Conservation (phyloP, 2,113 vertebrate genomes). For the Megaptera novaeangliae region DNA sequence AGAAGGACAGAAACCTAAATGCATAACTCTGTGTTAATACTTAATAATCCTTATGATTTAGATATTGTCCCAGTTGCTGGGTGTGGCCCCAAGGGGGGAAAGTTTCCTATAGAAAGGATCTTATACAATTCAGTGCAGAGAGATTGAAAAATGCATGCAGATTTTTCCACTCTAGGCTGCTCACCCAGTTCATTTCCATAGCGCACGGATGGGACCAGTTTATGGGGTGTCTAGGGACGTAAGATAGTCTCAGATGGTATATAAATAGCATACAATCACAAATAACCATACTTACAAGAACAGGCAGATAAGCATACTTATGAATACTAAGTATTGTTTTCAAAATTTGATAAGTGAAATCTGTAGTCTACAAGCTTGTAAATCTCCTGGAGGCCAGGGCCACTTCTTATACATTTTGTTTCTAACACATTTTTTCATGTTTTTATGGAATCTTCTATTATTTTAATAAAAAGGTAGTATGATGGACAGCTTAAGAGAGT, state of each 20-base stretch:
- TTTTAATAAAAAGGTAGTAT: background rate
- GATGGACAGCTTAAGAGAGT: background rate
- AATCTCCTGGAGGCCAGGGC: background rate
- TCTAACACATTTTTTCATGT: background rate
- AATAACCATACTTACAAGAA: background rate
- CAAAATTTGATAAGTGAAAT: background rate
- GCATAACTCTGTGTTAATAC: background rate
- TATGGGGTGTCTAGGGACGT: background rate
- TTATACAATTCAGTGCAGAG: background rate
- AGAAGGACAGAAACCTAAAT: background rate
- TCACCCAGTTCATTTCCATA: background rate
- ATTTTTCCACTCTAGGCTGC: background rate
- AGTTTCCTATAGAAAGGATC: background rate
- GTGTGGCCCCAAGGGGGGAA: background rate
- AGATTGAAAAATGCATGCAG: background rate
- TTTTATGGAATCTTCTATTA: background rate
- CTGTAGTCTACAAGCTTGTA: background rate
- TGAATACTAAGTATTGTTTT: background rate
- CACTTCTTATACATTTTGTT: background rate
- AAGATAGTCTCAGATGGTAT: background rate
- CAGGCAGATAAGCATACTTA: background rate
- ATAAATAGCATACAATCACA: background rate
- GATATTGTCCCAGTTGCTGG: background rate
- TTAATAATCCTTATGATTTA: background rate
- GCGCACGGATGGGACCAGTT: background rate